Conservation (phyloP, 2,888 invertebrate species). For the Hemaris fuciformis region DNA sequence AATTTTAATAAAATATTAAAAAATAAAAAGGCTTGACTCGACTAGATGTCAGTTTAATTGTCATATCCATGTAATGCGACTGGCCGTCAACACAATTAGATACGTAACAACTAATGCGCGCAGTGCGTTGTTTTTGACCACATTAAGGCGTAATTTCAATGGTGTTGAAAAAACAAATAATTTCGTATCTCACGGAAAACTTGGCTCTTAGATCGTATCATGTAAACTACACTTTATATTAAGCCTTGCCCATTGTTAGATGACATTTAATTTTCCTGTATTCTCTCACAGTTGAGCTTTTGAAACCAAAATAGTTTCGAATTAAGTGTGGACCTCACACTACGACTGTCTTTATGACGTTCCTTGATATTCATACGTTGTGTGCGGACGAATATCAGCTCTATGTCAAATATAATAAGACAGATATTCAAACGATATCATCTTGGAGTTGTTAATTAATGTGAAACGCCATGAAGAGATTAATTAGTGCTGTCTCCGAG, state of each 20-base stretch:
- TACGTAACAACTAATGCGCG: constrained; percentile 9
- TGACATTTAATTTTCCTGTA: constrained; percentile 2
- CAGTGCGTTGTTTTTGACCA: constrained; percentile 47
- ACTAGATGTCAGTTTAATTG: constrained; percentile 21
- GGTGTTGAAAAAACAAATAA: constrained; percentile 68
- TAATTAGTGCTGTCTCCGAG: constrained; percentile 73
- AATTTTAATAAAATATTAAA: neutral
- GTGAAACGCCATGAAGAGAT: constrained; percentile 66
- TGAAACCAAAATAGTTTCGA: constrained; percentile 18
- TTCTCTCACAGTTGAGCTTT: constrained; percentile 7
- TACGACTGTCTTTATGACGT: constrained; percentile 53
- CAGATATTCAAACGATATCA: constrained; percentile 24
- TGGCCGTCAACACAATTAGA: neutral
- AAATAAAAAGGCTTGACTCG: neutral
- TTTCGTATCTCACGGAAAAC: constrained; percentile 66
- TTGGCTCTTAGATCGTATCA: constrained; percentile 55
- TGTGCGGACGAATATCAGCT: constrained; percentile 28
- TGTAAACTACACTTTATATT: constrained; percentile 62
- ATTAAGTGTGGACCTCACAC: constrained; percentile 66
- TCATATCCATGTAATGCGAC: neutral
- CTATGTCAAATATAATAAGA: constrained; percentile 21
- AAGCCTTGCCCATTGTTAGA: neutral
- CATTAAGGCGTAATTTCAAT: constrained; percentile 58
- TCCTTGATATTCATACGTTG: constrained; percentile 28
- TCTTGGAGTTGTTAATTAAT: constrained; percentile 58